phyloP scores from a whole-genome alignment of 2,888 invertebrate genomes.

The Drosophila cracens region DNA sequence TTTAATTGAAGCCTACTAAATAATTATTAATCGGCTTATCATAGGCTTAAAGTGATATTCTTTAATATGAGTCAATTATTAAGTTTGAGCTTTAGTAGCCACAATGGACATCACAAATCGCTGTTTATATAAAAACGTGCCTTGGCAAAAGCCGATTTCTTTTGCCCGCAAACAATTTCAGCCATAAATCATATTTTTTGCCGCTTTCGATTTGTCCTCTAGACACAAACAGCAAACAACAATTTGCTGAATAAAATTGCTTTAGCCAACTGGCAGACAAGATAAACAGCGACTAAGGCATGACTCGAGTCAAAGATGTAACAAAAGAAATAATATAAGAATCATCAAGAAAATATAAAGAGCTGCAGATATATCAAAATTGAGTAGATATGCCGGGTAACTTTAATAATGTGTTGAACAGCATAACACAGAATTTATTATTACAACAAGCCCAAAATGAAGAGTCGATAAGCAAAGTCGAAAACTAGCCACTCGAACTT shows the following conservation, averaged over 20 bases:
- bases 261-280: not conserved
- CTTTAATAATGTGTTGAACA: not conserved
- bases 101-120: not conserved
- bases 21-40: not conserved
- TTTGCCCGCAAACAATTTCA: not conserved
- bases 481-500: not conserved
- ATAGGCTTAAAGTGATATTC: not conserved
- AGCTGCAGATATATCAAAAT: not conserved
- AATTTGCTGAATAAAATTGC: slow-evolving; percentile 11
- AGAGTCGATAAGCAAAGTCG: not conserved
- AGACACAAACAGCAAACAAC: slow-evolving; percentile 13
- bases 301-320: slow-evolving; percentile 16
- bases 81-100: not conserved
- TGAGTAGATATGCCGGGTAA: not conserved
- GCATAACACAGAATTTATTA: not conserved
- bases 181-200: slow-evolving; percentile 28
- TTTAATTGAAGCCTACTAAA: not conserved
- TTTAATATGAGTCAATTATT: not conserved
- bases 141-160: slow-evolving; percentile 3
- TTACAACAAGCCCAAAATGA: not conserved
- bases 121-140: slow-evolving; percentile 21
- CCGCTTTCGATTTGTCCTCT: slow-evolving; percentile 13
- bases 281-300: slow-evolving; percentile 4
- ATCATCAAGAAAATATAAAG: slow-evolving; percentile 1
- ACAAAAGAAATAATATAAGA: slow-evolving; percentile 3